Evolutionary conservation across 2,888 invertebrate species (phyloP).

Genomic region (Spatulosminthurus flaviceps): DNA sequence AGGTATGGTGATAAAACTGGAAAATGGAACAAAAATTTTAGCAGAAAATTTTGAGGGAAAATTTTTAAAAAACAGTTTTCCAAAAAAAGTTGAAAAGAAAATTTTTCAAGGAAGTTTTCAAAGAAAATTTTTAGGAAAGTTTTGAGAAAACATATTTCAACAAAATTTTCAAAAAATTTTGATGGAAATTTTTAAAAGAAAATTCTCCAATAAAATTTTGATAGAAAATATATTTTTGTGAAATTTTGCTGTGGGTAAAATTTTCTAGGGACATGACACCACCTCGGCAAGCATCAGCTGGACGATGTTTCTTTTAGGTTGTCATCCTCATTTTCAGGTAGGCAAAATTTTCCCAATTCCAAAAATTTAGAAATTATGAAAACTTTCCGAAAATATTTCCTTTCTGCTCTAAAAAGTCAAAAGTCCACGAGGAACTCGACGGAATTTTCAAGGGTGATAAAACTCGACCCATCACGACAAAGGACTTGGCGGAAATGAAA

Average conservation of each 20-base stretch:
- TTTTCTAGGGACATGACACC: slow-evolving; percentile 60
- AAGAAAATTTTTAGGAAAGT: background rate
- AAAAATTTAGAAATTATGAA: too few species aligned
- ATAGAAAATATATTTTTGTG: background rate
- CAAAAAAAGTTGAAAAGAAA: background rate
- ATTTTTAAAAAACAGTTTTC: too few species aligned
- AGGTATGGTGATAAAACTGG: too few species aligned
- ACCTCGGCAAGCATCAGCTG: slow-evolving; percentile 52
- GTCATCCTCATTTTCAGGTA: slow-evolving; percentile 56
- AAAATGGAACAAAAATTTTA: too few species aligned
- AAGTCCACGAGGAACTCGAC: slow-evolving; percentile 66
- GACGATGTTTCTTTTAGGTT: slow-evolving; percentile 53
- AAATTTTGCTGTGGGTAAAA: background rate
- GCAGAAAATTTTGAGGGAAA: too few species aligned
- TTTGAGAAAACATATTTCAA: background rate
- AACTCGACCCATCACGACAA: slow-evolving; percentile 67
- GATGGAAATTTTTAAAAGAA: background rate
- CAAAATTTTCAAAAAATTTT: background rate
- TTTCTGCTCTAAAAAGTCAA: slow-evolving; percentile 51
- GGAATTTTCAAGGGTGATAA: slow-evolving; percentile 66
- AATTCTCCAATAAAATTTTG: background rate
- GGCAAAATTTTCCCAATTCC: too few species aligned
- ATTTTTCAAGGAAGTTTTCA: background rate
- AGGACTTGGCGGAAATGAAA: slow-evolving; percentile 67
- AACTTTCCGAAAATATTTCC: background rate